Percentiles rank a stretch among this genome's conserved stretches.
Conservation (phyloP, 2,888 invertebrate species). For the Gymnocheta viridis region DNA sequence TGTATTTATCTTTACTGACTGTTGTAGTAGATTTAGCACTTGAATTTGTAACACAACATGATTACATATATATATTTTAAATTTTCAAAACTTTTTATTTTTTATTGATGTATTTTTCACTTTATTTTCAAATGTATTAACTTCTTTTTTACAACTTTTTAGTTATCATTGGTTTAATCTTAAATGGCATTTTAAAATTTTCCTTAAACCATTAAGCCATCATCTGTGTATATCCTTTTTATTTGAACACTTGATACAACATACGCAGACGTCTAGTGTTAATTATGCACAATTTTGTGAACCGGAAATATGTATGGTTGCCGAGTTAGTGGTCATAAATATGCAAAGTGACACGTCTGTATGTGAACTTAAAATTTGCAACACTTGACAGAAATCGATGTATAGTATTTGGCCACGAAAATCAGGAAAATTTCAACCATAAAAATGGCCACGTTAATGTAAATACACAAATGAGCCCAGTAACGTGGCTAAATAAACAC, state of each 20-base stretch:
- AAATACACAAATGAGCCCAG: slow-evolving; percentile 56
- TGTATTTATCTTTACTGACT: background rate
- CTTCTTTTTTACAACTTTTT: background rate
- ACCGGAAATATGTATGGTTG: slow-evolving; percentile 79
- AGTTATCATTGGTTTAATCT: background rate
- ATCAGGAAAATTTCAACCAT: slow-evolving; percentile 67
- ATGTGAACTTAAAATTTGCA: slow-evolving; percentile 30
- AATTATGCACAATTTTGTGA: slow-evolving; percentile 72
- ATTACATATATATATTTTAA: background rate
- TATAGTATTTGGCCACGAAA: slow-evolving; percentile 63
- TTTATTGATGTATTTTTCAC: background rate
- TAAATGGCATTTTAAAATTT: background rate
- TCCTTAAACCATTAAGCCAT: background rate
- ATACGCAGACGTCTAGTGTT: slow-evolving; percentile 57
- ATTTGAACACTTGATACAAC: background rate
- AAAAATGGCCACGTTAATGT: slow-evolving; percentile 67
- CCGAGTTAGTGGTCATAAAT: slow-evolving; percentile 81
- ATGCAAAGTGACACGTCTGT: slow-evolving; percentile 78
- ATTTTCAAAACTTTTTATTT: background rate
- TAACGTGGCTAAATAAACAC: slow-evolving; percentile 61
- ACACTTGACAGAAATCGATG: slow-evolving; percentile 37
- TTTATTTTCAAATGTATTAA: background rate
- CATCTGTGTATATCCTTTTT: background rate
- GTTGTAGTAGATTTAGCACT: background rate
- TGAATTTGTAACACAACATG: background rate